Base-by-base conservation (phyloP, 2,888 invertebrate species). In the Heterodera filipjevi region DNA sequence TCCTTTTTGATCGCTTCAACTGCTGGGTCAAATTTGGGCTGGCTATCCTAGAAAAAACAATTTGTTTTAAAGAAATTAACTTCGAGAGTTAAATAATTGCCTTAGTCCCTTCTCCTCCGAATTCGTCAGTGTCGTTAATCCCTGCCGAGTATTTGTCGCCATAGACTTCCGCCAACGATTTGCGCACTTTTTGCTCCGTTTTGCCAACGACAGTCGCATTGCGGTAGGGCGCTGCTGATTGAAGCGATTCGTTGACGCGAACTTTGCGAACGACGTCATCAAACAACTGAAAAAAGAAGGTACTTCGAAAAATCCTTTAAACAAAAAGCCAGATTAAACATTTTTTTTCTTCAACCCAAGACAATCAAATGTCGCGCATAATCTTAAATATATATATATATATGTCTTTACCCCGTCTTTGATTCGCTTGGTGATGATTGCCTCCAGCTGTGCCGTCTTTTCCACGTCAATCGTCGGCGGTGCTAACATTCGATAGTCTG, bases 381-480 rank as follows among this genome's bases (percentile, higher is more conserved):
- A n/a, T n/a, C n/a, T n/a, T n/a, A n/a, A n/a, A n/a, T n/a, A n/a
- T n/a, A n/a, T n/a, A n/a, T n/a, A n/a, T n/a, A n/a, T n/a, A n/a
- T n/a, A n/a, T n/a, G n/a, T 33, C 30, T 32, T 22, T 71, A 90
- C 90, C 87, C 91, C 89, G 88, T 97, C 95, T 90, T 95, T 95
- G 53, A 98, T 94, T 86, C 98, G 92, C 88, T 94, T 94, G 83
- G 91, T 92, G n/a, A 98, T 95, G 22, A 97, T 93, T 83, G 95
- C 94, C 90, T 98, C 97, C 71, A 99, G 90, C 71, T 93, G 93
- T 6, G 93, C 87, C 0, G 95, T 95, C 0, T 95, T 94, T 89
- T 95, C 93, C 89, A 95, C 95, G 0, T 96, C 97, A 71, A 97
- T 95, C 0, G 95, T 92, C 2, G 96, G 96, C 3, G 96, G 94